Percentiles rank a stretch among this genome's conserved stretches.
Conservation (phyloP, 2,888 invertebrate species). For the Gryllus longicercus region DNA sequence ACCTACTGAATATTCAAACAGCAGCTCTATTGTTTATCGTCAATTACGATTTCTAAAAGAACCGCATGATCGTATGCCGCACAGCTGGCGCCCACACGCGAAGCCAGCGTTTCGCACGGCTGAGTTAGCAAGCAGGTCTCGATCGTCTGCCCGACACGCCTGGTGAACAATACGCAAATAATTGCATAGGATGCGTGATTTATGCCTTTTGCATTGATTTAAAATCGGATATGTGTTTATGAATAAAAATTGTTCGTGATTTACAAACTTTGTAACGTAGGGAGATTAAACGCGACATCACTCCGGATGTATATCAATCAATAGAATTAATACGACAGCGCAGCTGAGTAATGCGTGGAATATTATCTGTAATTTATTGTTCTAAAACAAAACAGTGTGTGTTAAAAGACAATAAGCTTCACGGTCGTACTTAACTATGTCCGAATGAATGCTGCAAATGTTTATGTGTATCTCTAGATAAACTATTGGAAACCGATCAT, state of each 20-base stretch:
- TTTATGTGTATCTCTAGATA: not conserved
- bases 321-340: not conserved
- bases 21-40: too few species aligned
- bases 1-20: too few species aligned
- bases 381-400: constrained; percentile 6
- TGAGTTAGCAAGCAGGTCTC: not conserved
- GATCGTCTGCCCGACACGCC: not conserved
- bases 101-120: too few species aligned
- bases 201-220: constrained; percentile 5
- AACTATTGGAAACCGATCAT: constrained; percentile 9
- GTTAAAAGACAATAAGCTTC: not conserved
- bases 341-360: not conserved
- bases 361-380: not conserved
- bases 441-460: not conserved
- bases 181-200: not conserved
- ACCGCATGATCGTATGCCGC: too few species aligned
- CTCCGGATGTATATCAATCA: not conserved
- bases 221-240: not conserved
- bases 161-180: not conserved
- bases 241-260: not conserved
- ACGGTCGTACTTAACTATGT: not conserved
- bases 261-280: not conserved
- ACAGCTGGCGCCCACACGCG: too few species aligned
- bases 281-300: not conserved
- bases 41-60: too few species aligned